A percentile compares a stretch with the other conserved stretches of the same genome.
phyloP scores from a whole-genome alignment of 1,140 invertebrate species.

The Drosophila lowei region DNA sequence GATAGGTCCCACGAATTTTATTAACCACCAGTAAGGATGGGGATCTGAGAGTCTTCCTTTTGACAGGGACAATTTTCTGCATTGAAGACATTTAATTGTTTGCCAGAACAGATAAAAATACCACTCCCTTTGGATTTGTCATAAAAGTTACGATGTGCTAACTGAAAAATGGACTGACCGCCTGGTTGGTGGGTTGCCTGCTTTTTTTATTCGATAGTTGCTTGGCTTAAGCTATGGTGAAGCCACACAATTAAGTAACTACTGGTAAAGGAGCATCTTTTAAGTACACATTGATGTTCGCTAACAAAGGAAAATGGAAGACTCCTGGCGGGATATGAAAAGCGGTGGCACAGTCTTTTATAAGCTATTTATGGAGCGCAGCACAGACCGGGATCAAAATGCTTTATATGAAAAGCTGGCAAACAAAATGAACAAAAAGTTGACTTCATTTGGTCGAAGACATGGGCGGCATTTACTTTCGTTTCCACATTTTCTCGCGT shows the following conservation, averaged over 20 bases:
- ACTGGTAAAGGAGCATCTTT: constrained; percentile 25
- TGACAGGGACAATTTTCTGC: background rate
- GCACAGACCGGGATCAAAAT: constrained; percentile 18
- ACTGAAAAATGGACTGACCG: constrained; percentile 35
- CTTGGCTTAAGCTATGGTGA: constrained; percentile 5
- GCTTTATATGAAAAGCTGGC: constrained; percentile 47
- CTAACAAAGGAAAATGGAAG: constrained; percentile 44
- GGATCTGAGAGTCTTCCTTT: constrained; percentile 8
- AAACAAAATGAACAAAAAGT: constrained; percentile 58
- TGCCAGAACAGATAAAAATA: constrained; percentile 3
- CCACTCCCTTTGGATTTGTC: constrained; percentile 39
- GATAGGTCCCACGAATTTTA: too few relatives aligned
- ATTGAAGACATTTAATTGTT: constrained; percentile 27
- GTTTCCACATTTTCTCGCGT: constrained; percentile 23
- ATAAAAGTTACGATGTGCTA: constrained; percentile 45
- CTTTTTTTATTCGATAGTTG: constrained; percentile 36
- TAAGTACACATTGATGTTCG: constrained; percentile 27
- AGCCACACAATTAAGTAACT: constrained; percentile 51
- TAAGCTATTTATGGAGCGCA: constrained; percentile 28
- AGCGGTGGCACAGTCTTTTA: constrained; percentile 21
- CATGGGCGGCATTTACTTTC: constrained; percentile 30
- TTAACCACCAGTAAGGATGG: too few relatives aligned
- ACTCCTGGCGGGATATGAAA: constrained; percentile 25
- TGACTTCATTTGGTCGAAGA: constrained; percentile 52
- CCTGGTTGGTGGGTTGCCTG: constrained; percentile 33